phyloP scores from a whole-genome alignment of 2,797 vertebrate genomes.

The Sciurus carolinensis region DNA sequence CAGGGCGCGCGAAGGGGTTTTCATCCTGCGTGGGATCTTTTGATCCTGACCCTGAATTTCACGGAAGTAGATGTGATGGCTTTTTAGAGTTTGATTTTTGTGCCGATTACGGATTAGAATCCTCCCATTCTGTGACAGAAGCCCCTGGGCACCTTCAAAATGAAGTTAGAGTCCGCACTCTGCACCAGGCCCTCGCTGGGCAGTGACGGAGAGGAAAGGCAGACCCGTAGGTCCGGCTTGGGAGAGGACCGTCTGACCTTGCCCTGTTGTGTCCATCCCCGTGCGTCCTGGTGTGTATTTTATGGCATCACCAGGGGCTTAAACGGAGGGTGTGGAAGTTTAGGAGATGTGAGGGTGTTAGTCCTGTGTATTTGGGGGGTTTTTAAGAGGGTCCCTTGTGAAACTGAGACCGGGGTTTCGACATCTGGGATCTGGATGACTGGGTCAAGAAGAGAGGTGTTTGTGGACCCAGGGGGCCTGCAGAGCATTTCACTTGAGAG shows the following conservation, averaged over 20 bases:
- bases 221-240: not conserved
- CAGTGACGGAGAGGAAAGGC: not conserved
- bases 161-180: not conserved
- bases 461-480: not conserved
- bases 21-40: not conserved
- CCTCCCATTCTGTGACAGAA: not conserved
- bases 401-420: not conserved
- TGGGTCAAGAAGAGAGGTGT: not conserved
- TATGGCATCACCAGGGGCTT: not conserved
- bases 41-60: not conserved
- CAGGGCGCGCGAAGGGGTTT: not conserved
- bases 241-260: not conserved
- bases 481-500: not conserved
- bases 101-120: not conserved
- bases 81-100: not conserved
- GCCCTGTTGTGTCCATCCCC: not conserved
- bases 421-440: slow-evolving; percentile 12
- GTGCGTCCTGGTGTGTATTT: not conserved
- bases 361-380: not conserved
- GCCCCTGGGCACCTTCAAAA: not conserved
- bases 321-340: not conserved
- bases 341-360: not conserved
- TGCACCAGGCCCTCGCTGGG: not conserved
- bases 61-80: not conserved
- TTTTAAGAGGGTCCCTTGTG: not conserved